These are phyloP conservation scores for Drosophila pseudotalamancana DNA, from an alignment of 2,888 invertebrate genomes.

Conservation along the genomic window DNA sequence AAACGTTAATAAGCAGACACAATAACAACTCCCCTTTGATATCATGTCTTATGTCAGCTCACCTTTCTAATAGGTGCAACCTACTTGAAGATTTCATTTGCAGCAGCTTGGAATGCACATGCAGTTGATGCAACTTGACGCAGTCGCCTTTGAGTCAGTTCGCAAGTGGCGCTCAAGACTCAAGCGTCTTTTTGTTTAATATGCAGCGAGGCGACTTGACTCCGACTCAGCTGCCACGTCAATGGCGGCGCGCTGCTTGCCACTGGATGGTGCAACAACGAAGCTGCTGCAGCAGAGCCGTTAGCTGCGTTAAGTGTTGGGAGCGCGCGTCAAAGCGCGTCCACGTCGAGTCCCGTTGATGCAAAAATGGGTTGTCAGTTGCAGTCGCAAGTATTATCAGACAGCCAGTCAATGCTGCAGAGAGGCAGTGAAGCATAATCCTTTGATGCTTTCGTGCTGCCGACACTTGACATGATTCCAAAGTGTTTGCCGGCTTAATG, in stretches of 20 bases:
- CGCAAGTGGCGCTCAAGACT: constrained; percentile 54
- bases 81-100: constrained; percentile 17
- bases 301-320: constrained; percentile 55
- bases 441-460: constrained; percentile 59
- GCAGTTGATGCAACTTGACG: constrained; percentile 22
- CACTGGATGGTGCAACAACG: constrained; percentile 25
- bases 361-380: constrained; percentile 49
- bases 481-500: constrained; percentile 70
- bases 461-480: constrained; percentile 73
- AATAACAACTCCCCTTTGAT: not conserved
- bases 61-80: constrained; percentile 16
- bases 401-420: constrained; percentile 19
- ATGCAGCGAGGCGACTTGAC: constrained; percentile 46
- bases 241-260: constrained; percentile 40
- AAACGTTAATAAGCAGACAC: constrained; percentile 19
- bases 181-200: constrained; percentile 59
- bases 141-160: constrained; percentile 31
- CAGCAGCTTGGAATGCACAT: constrained; percentile 10
- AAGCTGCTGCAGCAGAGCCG: constrained; percentile 51
- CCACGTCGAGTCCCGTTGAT: constrained; percentile 10
- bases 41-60: constrained; percentile 29
- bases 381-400: constrained; percentile 46
- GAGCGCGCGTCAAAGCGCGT: constrained; percentile 65
- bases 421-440: constrained; percentile 40
- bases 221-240: constrained; percentile 22